Base-by-base conservation (phyloP, 2,113 vertebrate species). In the Microtus montanus region DNA sequence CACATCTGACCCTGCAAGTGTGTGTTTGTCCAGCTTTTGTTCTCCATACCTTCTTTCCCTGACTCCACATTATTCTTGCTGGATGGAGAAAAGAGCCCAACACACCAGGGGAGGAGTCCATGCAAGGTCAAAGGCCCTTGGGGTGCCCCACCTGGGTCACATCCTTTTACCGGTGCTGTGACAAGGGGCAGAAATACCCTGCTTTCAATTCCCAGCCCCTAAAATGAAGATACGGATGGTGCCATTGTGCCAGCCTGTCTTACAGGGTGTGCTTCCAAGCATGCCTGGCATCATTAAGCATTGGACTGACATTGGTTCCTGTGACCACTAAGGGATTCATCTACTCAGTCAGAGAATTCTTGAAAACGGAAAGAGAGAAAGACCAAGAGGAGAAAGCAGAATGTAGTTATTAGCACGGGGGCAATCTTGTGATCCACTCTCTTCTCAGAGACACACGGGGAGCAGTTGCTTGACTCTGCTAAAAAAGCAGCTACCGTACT, bases 361-460 rank as follows among this genome's bases (percentile, higher is more conserved):
- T 24, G 38, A 47, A 87, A 70, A 90, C 47, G 78, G 90, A 66
- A n/a, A 74, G 71, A 92, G 24, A 52, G 30, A 58, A 78, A 35
- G 38, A 19, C 82, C 38, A n/a, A 41, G 35, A 14, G 5, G 7
- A n/a, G 14, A 7, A 47, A 63, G 11, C 41, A 68, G 15, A 12
- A 9, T 15, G 44, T 38, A 30, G 7, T 44, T 38, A 5, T 64
- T 41, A 83, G 71, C 24, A 33, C 58, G 3, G 24, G 24, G 1
- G 26, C n/a, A 83, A 87, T 89, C 91, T 64, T 68, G 82, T 92
- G 77, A 82, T 80, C 85, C 71, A 70, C 58, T 64, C 54, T 61
- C 61, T 44, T 38, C 70, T 90, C 68, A 41, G 63, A 90, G 85
- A 90, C 10, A 35, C 61, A 44, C 15, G 22, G 52, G 28, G 41